A percentile compares a stretch with the other conserved stretches of the same genome.
Evolutionary conservation across 2,888 invertebrate species (phyloP).

Genomic region (Cosmia pyralina): DNA sequence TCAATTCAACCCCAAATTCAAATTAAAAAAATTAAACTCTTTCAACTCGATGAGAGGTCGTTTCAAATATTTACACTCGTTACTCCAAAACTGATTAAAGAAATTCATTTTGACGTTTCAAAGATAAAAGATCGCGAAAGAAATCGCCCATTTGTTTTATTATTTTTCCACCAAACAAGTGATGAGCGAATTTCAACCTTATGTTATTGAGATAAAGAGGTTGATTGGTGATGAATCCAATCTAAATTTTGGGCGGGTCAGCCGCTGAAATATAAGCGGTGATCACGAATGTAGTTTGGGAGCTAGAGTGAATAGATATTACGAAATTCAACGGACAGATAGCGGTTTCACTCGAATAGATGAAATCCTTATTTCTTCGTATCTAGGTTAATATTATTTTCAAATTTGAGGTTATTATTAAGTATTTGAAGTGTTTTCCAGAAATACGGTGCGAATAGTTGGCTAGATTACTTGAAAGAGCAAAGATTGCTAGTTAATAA

Average conservation of each 20-base stretch:
- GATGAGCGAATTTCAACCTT: slow-evolving; percentile 64
- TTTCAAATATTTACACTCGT: slow-evolving; percentile 60
- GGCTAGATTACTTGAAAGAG: not conserved
- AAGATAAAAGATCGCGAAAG: slow-evolving; percentile 68
- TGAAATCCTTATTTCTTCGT: not conserved
- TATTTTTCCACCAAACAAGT: slow-evolving; percentile 36
- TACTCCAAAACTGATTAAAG: slow-evolving; percentile 60
- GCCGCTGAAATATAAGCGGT: slow-evolving; percentile 80
- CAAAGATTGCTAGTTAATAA: not conserved
- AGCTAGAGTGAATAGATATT: slow-evolving; percentile 40
- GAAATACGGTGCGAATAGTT: not conserved
- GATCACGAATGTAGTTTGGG: slow-evolving; percentile 76
- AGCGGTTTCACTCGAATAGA: not conserved
- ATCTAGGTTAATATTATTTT: not conserved
- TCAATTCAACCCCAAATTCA: not conserved
- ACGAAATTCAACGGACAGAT: not conserved
- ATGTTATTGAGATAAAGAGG: slow-evolving; percentile 57
- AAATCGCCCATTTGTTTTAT: slow-evolving; percentile 70
- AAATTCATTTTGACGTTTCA: slow-evolving; percentile 67
- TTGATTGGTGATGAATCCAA: slow-evolving; percentile 71
- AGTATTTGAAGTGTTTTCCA: not conserved
- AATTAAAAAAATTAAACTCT: not conserved
- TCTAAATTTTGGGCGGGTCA: slow-evolving; percentile 84
- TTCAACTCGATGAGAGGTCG: slow-evolving; percentile 32
- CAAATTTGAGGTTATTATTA: not conserved